A percentile compares a stretch with the other conserved stretches of the same genome.
Conservation (phyloP, 2,113 vertebrate genomes). For the Circaetus gallicus region DNA sequence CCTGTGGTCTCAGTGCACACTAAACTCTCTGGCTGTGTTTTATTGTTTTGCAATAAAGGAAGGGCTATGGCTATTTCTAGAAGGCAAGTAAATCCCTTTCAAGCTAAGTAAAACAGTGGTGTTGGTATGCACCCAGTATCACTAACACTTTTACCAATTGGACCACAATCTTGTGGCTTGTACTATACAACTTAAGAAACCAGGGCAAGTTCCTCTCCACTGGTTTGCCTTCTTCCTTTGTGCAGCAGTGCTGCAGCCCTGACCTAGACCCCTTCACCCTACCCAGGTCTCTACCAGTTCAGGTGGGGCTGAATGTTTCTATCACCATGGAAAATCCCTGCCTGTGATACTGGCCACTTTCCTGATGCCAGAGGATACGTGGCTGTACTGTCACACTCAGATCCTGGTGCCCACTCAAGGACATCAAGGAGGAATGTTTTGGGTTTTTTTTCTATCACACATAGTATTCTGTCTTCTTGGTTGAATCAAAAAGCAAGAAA, state of each 20-base stretch:
- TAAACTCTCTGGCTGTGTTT: not conserved
- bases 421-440: not conserved
- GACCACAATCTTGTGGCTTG: not conserved
- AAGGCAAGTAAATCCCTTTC: conserved; percentile 48
- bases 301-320: not conserved
- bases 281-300: not conserved
- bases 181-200: not conserved
- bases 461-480: not conserved
- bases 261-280: not conserved
- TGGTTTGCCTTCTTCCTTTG: fast-evolving
- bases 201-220: not conserved
- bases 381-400: not conserved
- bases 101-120: conserved; percentile 49
- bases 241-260: not conserved
- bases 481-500: not conserved
- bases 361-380: fast-evolving
- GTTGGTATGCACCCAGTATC: not conserved
- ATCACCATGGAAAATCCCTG: not conserved
- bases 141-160: not conserved
- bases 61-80: conserved; percentile 46
- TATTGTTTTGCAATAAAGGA: conserved; percentile 64
- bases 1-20: not conserved
- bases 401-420: not conserved
- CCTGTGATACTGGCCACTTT: not conserved
- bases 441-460: fast-evolving